These are phyloP conservation scores for Enteromius anoplus DNA, from an alignment of 2,797 vertebrate species.

Conservation along the genomic window DNA sequence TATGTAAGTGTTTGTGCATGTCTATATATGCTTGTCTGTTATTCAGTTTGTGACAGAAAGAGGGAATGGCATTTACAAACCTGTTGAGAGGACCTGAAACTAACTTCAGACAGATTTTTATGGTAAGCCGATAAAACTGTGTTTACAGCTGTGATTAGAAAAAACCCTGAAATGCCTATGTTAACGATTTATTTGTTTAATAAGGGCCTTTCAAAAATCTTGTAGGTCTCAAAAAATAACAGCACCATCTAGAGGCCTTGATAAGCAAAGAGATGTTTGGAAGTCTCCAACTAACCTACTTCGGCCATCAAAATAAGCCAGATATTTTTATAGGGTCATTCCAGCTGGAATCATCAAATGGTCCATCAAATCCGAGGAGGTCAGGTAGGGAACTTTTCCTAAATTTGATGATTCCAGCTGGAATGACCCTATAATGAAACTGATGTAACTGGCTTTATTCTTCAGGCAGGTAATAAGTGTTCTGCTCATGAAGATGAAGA, in stretches of 20 bases:
- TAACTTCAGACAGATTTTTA: not conserved
- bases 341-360: too few species aligned
- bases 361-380: too few species aligned
- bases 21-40: not conserved
- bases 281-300: too few species aligned
- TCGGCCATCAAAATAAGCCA: too few species aligned
- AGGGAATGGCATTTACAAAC: not conserved
- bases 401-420: too few species aligned
- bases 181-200: not conserved
- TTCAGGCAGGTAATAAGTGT: not conserved
- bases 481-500: not conserved
- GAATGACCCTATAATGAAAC: not conserved
- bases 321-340: too few species aligned
- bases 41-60: conserved; percentile 1
- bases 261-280: not conserved
- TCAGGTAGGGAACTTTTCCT: too few species aligned
- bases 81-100: not conserved
- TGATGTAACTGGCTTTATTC: not conserved
- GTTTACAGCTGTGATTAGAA: not conserved
- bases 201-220: not conserved
- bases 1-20: not conserved
- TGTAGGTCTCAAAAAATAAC: not conserved
- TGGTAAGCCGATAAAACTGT: not conserved
- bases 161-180: not conserved
- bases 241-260: conserved; percentile 29